Base-by-base conservation (phyloP, 2,888 invertebrate species). In the Pheosia tremula region DNA sequence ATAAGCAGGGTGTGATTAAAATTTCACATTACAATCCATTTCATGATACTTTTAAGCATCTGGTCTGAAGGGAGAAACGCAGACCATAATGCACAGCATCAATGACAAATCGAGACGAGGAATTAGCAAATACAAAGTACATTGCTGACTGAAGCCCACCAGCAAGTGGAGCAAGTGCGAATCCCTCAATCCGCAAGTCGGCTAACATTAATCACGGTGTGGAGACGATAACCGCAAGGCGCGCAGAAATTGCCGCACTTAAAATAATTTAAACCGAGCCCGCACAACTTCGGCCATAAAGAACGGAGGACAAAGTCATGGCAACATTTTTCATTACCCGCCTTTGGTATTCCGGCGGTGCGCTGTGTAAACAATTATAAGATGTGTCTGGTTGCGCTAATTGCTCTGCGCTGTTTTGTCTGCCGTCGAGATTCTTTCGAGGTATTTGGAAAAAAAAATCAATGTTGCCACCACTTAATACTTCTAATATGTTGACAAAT, bases 311-410 rank as follows among this genome's bases (percentile, higher is more conserved):
- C 89, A 88, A 86, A 88, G 86, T 87, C 87, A 74, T 78, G 71
- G 81, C 63, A 83, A 86, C 89, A 91, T 91, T 91, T 92, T 92
- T 92, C 92, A 92, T 91, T 89, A 88, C 79, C 78, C 79, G 74
- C 75, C 72, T 77, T 77, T 82, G 83, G 80, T 80, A 77, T 74
- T 74, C 71, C 74, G 70, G 71, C 77, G 77, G 79, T 84, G 83
- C 55, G 77, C 75, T 79, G 83, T 79, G 89, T 88, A 89, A 89
- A 90, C 90, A 91, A 88, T 91, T 90, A 87, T 85, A 86, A 80
- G 80, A 82, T 77, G 78, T 81, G 82, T 86, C 88, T 86, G 84
- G 82, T 80, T 80, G 65, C 62, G 77, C 78, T 88, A 87, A 88
- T 86, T 86, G 79, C 78, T 72, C 67, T 58, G 66, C 47, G n/a